Percentiles rank a stretch among this genome's conserved stretches.
These are phyloP conservation scores for Synergus laeviventris DNA, from an alignment of 2,888 invertebrate species.

Conservation along the genomic window DNA sequence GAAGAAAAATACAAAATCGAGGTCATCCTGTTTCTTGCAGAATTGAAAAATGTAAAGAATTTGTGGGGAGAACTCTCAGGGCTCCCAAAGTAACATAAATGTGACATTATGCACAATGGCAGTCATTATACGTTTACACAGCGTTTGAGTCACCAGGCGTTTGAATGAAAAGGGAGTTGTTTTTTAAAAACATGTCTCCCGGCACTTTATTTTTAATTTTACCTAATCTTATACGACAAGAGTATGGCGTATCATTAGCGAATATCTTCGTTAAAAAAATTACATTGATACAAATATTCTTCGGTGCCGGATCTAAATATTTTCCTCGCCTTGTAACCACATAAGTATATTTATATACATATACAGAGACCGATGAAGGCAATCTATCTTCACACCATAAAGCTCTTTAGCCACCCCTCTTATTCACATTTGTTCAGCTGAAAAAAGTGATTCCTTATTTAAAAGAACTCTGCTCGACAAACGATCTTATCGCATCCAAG, in stretches of 20 bases:
- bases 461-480: background rate
- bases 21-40: constrained; percentile 7
- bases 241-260: background rate
- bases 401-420: background rate
- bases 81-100: constrained; percentile 2
- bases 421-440: constrained; percentile 7
- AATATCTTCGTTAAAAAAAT: background rate
- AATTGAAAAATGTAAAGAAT: constrained; percentile 16
- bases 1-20: constrained; percentile 19
- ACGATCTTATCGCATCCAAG: background rate
- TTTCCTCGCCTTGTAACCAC: background rate
- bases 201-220: background rate
- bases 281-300: background rate
- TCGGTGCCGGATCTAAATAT: background rate
- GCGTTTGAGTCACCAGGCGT: background rate
- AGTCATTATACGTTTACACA: background rate
- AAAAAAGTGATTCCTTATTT: constrained; percentile 7
- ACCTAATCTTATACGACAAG: background rate
- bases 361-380: background rate
- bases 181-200: background rate
- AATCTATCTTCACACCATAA: constrained; percentile 14
- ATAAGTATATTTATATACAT: constrained; percentile 5
- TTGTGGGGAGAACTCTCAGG: constrained; percentile 5
- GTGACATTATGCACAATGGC: background rate
- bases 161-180: background rate